Evolutionary conservation across 2,797 vertebrate genomes (phyloP).

Genomic region (Lophotriccus pileatus): DNA sequence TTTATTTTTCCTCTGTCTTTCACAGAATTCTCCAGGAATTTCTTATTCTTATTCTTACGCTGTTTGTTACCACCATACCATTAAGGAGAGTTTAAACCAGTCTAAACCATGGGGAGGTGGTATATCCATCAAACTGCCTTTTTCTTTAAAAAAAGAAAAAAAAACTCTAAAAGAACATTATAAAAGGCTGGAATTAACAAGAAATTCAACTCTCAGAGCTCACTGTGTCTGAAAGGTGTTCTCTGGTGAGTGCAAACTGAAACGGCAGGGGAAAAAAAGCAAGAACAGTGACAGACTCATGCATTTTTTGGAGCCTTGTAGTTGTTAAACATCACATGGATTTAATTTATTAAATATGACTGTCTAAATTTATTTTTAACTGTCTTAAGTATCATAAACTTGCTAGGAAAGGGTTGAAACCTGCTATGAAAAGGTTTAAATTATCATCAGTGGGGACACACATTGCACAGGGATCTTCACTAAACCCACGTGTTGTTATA

Average conservation of each 20-base stretch:
- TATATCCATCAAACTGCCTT: neutral
- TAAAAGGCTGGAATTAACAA: neutral
- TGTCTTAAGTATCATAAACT: neutral
- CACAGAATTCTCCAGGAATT: neutral
- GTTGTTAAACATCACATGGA: neutral
- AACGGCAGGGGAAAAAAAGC: neutral
- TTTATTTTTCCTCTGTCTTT: neutral
- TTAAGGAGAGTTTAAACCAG: neutral
- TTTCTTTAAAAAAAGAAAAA: neutral
- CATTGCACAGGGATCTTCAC: neutral
- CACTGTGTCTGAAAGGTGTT: neutral
- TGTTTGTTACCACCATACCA: neutral
- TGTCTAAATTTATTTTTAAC: neutral
- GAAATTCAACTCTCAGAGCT: neutral
- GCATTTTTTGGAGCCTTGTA: neutral
- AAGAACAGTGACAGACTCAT: neutral
- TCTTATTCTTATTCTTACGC: neutral
- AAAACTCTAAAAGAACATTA: neutral
- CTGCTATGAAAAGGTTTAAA: neutral
- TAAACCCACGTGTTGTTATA: neutral
- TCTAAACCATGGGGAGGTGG: neutral
- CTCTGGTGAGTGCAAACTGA: neutral
- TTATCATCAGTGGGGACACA: rapidly evolving
- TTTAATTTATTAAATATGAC: neutral
- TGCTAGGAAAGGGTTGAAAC: neutral